phyloP scores from a whole-genome alignment of 2,797 vertebrate species.

The Erpetoichthys calabaricus region DNA sequence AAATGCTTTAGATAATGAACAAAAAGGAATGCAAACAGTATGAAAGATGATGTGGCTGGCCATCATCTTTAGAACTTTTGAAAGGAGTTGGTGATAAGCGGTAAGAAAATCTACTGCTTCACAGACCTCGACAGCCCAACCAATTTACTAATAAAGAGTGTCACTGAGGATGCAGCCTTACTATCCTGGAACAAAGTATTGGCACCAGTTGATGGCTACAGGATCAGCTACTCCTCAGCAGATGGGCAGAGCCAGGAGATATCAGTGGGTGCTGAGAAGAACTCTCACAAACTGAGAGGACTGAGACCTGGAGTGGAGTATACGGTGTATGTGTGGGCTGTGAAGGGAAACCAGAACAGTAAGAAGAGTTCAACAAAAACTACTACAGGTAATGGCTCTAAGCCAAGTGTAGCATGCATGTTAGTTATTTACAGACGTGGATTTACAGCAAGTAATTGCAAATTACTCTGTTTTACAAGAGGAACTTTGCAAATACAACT shows the following conservation, averaged over 20 bases:
- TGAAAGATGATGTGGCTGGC: too few relatives aligned
- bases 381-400: slow-evolving; percentile 26
- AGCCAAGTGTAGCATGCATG: not conserved
- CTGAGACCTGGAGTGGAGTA: slow-evolving; percentile 32
- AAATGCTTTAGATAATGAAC: too few relatives aligned
- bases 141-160: slow-evolving; percentile 21
- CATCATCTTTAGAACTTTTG: too few relatives aligned
- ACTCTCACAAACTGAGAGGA: slow-evolving; percentile 18
- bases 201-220: slow-evolving; percentile 29
- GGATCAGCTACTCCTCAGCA: slow-evolving; percentile 26
- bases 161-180: slow-evolving; percentile 29
- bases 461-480: too few relatives aligned
- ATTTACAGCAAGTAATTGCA: too few relatives aligned
- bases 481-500: too few relatives aligned
- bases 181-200: slow-evolving; percentile 36
- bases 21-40: too few relatives aligned
- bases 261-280: slow-evolving; percentile 22
- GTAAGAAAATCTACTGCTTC: slow-evolving; percentile 8
- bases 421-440: too few relatives aligned
- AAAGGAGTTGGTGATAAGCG: too few relatives aligned
- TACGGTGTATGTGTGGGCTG: slow-evolving; percentile 27
- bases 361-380: slow-evolving; percentile 21
- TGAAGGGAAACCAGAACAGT: slow-evolving; percentile 29
- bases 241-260: slow-evolving; percentile 21
- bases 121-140: slow-evolving; percentile 25